These are phyloP conservation scores for Chloroclystis v-ata DNA, from an alignment of 2,888 invertebrate genomes.

Conservation along the genomic window DNA sequence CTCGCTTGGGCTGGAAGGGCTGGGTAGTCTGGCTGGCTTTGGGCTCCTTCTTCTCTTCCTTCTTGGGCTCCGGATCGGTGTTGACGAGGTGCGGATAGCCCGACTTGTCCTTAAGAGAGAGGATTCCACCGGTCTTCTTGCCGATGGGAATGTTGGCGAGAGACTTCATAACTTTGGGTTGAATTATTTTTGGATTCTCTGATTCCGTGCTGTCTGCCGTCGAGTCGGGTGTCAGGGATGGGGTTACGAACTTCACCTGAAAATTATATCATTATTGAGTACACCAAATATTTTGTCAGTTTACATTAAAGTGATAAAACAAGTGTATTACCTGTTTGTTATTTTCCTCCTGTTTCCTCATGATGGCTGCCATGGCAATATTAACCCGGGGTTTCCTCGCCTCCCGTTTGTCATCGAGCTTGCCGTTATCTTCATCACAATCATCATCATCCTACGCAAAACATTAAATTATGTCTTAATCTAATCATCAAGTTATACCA, in stretches of 20 bases:
- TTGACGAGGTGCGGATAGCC: slow-evolving; percentile 74
- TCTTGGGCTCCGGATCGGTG: slow-evolving; percentile 57
- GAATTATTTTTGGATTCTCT: slow-evolving; percentile 60
- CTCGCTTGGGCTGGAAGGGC: slow-evolving; percentile 38
- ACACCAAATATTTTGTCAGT: not conserved
- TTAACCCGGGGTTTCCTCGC: slow-evolving; percentile 82
- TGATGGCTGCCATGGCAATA: slow-evolving; percentile 87
- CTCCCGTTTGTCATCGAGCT: slow-evolving; percentile 57
- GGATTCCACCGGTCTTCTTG: slow-evolving; percentile 71
- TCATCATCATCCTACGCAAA: slow-evolving; percentile 40
- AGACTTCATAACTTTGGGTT: slow-evolving; percentile 63
- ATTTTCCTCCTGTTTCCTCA: slow-evolving; percentile 83
- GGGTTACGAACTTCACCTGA: slow-evolving; percentile 79
- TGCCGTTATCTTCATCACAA: slow-evolving; percentile 40
- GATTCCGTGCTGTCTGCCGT: slow-evolving; percentile 41
- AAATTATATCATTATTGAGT: slow-evolving; percentile 21
- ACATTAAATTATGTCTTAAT: no score
- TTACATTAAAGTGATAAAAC: no score
- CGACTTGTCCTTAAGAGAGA: slow-evolving; percentile 74
- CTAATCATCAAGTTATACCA: no score
- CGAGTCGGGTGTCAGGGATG: slow-evolving; percentile 65
- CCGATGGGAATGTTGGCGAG: slow-evolving; percentile 65
- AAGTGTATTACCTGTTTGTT: slow-evolving; percentile 78
- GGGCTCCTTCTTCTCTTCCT: slow-evolving; percentile 55
- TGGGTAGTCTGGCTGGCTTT: slow-evolving; percentile 40